Evolutionary conservation across 2,797 vertebrate genomes (phyloP).

Genomic region (Macropus fuliginosus): DNA sequence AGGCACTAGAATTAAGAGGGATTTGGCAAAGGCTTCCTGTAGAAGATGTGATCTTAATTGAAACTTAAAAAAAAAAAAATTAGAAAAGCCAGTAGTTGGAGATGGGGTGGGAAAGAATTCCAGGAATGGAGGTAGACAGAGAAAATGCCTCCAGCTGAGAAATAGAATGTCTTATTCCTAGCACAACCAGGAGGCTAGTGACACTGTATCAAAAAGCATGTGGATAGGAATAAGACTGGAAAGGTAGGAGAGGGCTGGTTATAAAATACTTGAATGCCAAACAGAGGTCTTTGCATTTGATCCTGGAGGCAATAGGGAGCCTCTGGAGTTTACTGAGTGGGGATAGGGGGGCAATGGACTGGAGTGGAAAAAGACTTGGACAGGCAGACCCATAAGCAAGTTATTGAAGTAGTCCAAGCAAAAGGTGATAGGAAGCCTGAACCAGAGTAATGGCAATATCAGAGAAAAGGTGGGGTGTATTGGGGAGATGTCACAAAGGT

Average conservation of each 20-base stretch:
- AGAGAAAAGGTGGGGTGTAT: background rate
- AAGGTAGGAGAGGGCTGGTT: background rate
- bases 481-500: background rate
- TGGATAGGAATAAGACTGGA: background rate
- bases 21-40: background rate
- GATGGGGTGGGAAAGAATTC: background rate
- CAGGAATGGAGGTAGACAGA: background rate
- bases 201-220: background rate
- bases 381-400: background rate
- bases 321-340: background rate
- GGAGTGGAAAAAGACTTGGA: background rate
- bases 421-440: background rate
- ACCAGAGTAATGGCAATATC: background rate
- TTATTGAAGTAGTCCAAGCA: no score
- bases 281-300: background rate
- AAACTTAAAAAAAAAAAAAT: background rate
- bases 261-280: background rate
- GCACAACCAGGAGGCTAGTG: conserved; percentile 3
- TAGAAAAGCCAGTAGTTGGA: background rate
- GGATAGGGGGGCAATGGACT: background rate
- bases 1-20: background rate
- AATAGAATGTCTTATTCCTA: background rate
- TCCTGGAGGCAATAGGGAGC: background rate
- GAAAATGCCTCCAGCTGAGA: background rate
- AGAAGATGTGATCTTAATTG: background rate